Conservation (phyloP, 2,888 invertebrate species). For the Podotricha telesiphe region DNA sequence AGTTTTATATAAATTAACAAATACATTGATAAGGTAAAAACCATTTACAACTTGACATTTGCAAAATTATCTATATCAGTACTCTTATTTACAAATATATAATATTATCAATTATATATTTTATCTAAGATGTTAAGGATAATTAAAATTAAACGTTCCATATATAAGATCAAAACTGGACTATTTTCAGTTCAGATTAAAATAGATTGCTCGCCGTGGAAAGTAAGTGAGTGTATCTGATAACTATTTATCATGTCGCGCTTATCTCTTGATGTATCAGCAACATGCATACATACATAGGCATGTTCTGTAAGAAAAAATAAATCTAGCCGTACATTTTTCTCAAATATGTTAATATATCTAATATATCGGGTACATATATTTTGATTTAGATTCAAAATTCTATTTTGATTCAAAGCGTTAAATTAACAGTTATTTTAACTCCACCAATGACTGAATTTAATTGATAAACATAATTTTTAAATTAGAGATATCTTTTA, state of each 20-base stretch:
- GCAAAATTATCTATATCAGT: too few species aligned
- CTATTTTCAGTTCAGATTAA: constrained; percentile 33
- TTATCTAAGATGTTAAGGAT: constrained; percentile 31
- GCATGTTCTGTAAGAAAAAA: constrained; percentile 8
- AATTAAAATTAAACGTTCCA: constrained; percentile 39
- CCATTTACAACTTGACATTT: too few species aligned
- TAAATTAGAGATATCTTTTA: too few species aligned
- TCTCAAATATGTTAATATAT: background rate
- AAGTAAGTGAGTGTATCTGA: constrained; percentile 43
- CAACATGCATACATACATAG: constrained; percentile 19
- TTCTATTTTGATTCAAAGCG: too few species aligned
- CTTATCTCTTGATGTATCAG: constrained; percentile 39
- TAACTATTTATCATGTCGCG: constrained; percentile 41
- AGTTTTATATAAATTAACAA: too few species aligned
- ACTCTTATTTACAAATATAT: background rate
- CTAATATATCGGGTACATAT: too few species aligned
- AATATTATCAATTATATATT: background rate
- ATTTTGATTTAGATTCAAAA: too few species aligned
- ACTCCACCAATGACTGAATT: too few species aligned
- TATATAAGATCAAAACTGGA: constrained; percentile 32
- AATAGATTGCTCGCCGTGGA: constrained; percentile 40
- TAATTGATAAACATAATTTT: too few species aligned
- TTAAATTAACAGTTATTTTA: too few species aligned
- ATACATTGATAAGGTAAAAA: too few species aligned
- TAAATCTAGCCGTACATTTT: background rate